A percentile compares a stretch with the other conserved stretches of the same genome.
These are phyloP conservation scores for Beris morrisii DNA, from an alignment of 2,888 invertebrate genomes.

Conservation along the genomic window DNA sequence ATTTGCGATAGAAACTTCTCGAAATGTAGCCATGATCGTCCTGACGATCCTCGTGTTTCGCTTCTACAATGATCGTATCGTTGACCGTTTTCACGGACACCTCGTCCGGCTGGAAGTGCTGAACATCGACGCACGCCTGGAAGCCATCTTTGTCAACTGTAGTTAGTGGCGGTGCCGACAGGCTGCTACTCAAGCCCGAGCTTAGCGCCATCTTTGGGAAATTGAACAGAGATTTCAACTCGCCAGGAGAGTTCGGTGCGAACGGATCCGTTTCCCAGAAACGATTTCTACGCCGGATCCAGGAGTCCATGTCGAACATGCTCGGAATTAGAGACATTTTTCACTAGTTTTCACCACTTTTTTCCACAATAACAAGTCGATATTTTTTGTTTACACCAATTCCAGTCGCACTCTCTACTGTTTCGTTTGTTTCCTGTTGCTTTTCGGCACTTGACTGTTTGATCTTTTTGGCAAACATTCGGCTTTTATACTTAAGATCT, in stretches of 20 bases:
- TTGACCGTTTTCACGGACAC: conserved; percentile 70
- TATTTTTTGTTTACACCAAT: too few species aligned
- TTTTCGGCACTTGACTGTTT: conserved; percentile 13
- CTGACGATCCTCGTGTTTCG: conserved; percentile 70
- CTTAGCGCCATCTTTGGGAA: conserved; percentile 5
- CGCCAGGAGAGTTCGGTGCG: conserved; percentile 4
- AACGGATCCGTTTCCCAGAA: conserved; percentile 16
- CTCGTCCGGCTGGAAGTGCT: conserved; percentile 71
- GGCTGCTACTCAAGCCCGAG: neutral
- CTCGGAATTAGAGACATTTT: conserved; percentile 24
- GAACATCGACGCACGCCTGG: conserved; percentile 69
- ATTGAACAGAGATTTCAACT: conserved; percentile 9
- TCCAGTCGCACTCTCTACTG: too few species aligned
- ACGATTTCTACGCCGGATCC: conserved; percentile 18
- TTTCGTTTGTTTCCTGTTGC: too few species aligned
- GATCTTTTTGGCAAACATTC: neutral
- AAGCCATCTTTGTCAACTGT: conserved; percentile 67
- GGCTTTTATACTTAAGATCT: conserved; percentile 20
- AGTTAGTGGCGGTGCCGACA: neutral
- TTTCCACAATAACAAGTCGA: neutral
- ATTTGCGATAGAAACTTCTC: conserved; percentile 75
- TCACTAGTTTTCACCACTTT: conserved; percentile 3
- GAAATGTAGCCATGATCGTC: conserved; percentile 77
- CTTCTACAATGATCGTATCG: conserved; percentile 67
- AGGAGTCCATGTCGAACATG: conserved; percentile 15